phyloP scores from a whole-genome alignment of 2,888 invertebrate genomes.

The Neuroscelio doddi region DNA sequence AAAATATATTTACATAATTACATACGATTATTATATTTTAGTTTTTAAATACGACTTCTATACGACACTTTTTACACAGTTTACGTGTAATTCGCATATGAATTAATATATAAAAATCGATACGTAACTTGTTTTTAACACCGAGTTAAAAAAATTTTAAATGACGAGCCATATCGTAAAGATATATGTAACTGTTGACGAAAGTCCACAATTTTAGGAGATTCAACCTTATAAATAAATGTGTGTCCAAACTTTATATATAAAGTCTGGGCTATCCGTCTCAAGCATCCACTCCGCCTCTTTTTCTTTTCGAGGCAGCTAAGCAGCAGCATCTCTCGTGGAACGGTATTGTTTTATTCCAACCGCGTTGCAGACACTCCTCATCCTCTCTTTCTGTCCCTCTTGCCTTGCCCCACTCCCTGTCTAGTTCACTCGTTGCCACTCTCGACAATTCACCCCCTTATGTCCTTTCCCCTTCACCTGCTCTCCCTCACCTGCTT shows the following conservation, averaged over 20 bases:
- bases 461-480: constrained; percentile 49
- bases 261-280: constrained; percentile 63
- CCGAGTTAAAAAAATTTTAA: no score
- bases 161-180: no score
- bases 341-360: constrained; percentile 70
- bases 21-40: no score
- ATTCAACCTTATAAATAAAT: constrained; percentile 24
- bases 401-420: constrained; percentile 45
- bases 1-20: no score
- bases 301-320: constrained; percentile 45
- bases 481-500: constrained; percentile 35
- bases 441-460: constrained; percentile 68
- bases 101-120: no score
- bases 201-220: constrained; percentile 3
- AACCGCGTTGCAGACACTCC: constrained; percentile 69
- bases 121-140: no score
- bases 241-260: constrained; percentile 43
- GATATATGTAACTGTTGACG: no score
- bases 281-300: constrained; percentile 68
- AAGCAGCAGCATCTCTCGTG: constrained; percentile 64
- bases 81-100: no score
- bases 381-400: constrained; percentile 55
- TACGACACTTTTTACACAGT: no score
- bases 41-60: no score
- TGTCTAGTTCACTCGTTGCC: constrained; percentile 57